These are phyloP conservation scores for Panzeria rudis DNA, from an alignment of 2,888 invertebrate species.

Conservation along the genomic window DNA sequence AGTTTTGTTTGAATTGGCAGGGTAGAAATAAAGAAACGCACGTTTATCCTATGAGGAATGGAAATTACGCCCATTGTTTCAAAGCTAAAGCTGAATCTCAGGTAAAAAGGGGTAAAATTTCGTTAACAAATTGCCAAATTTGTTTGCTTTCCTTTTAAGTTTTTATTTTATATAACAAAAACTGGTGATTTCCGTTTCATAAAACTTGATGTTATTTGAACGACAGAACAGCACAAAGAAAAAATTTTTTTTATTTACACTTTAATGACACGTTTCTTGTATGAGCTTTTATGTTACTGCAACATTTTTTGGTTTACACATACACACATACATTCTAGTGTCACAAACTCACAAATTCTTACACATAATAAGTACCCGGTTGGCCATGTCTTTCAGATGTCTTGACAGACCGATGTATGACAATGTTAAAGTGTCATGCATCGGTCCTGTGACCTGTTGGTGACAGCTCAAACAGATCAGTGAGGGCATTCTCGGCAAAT, in stretches of 20 bases:
- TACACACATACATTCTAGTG: neutral
- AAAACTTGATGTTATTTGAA: slow-evolving; percentile 56
- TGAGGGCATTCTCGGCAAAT: too few relatives aligned
- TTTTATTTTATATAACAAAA: slow-evolving; percentile 24
- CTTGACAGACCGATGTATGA: too few relatives aligned
- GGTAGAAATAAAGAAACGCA: slow-evolving; percentile 48
- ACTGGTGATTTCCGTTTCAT: slow-evolving; percentile 55
- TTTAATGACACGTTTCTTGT: slow-evolving; percentile 49
- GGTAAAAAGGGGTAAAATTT: slow-evolving; percentile 28
- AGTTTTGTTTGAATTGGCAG: slow-evolving; percentile 14
- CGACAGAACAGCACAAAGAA: slow-evolving; percentile 27
- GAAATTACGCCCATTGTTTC: slow-evolving; percentile 17
- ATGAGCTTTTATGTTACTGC: slow-evolving; percentile 15
- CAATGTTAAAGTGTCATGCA: too few relatives aligned
- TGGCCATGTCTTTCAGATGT: too few relatives aligned
- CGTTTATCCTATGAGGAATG: too few relatives aligned
- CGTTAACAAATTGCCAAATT: slow-evolving; percentile 66
- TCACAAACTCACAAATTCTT: neutral
- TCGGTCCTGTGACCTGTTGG: too few relatives aligned
- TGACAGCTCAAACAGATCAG: too few relatives aligned
- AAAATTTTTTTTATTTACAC: slow-evolving; percentile 41
- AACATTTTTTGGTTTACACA: neutral
- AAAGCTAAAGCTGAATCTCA: slow-evolving; percentile 21
- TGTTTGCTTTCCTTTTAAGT: slow-evolving; percentile 37
- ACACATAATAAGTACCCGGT: neutral